These are phyloP conservation scores for Penaeus japonicus DNA, from an alignment of 1,140 invertebrate species.

Conservation along the genomic window DNA sequence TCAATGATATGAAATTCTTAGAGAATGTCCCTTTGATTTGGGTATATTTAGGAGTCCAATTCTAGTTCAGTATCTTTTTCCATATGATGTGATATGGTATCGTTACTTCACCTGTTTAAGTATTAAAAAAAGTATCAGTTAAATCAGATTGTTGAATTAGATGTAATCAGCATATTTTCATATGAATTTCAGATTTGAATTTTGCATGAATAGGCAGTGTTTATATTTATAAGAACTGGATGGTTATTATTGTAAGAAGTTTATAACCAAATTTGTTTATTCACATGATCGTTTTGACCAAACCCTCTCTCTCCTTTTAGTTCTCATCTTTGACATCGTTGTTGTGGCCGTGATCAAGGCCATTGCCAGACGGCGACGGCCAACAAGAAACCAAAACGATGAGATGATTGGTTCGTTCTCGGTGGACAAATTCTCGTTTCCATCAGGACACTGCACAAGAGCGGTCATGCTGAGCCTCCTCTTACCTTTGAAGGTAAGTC, in stretches of 20 bases:
- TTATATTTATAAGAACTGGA: too few relatives aligned
- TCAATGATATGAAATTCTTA: too few relatives aligned
- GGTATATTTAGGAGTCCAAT: too few relatives aligned
- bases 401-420: conserved; percentile 73
- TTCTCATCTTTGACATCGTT: conserved; percentile 86
- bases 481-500: conserved; percentile 37
- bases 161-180: not conserved
- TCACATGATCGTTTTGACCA: not conserved
- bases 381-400: conserved; percentile 70
- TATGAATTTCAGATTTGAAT: too few relatives aligned
- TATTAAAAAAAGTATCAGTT: too few relatives aligned
- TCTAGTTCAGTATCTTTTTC: too few relatives aligned
- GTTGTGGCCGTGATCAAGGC: conserved; percentile 84
- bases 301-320: conserved; percentile 69
- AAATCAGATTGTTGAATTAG: too few relatives aligned
- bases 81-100: too few relatives aligned
- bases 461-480: conserved; percentile 79
- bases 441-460: conserved; percentile 94
- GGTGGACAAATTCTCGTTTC: conserved; percentile 93
- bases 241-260: too few relatives aligned
- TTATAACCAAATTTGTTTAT: not conserved
- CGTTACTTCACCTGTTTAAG: too few relatives aligned
- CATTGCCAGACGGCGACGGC: conserved; percentile 77
- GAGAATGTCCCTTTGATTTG: too few relatives aligned
- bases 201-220: too few relatives aligned